These are phyloP conservation scores for Platalea minor DNA, from an alignment of 2,797 vertebrate species.

Conservation along the genomic window DNA sequence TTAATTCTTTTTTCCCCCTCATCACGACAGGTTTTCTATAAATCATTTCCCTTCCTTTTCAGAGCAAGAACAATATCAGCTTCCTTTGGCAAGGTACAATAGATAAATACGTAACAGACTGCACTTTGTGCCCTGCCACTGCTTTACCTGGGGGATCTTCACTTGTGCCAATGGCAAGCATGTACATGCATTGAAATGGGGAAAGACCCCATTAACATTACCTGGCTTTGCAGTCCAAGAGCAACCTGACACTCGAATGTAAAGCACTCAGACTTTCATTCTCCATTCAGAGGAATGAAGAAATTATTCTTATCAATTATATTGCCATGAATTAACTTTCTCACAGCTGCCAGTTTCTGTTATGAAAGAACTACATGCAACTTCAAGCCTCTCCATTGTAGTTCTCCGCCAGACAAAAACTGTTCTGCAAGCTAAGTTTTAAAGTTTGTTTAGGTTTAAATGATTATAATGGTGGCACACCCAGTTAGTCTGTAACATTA, in stretches of 20 bases:
- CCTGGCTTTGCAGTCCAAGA: not conserved
- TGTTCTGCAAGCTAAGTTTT: not conserved
- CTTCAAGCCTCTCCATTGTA: fast-evolving
- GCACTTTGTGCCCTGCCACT: not conserved
- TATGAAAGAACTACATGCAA: not conserved
- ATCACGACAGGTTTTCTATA: not conserved
- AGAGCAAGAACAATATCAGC: not conserved
- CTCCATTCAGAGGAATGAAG: not conserved
- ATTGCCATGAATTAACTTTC: not conserved
- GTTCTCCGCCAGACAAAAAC: not conserved
- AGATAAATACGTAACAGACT: not conserved
- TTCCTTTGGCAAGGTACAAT: not conserved
- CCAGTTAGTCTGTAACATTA: not conserved
- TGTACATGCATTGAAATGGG: not conserved
- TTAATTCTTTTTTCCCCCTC: not conserved
- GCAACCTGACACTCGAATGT: not conserved
- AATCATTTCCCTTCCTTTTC: not conserved
- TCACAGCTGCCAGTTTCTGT: not conserved
- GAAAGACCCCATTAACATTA: not conserved
- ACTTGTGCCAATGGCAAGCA: not conserved
- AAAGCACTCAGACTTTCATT: not conserved
- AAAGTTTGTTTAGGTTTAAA: not conserved
- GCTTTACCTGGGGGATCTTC: not conserved
- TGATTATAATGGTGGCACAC: not conserved
- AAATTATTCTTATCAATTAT: not conserved